Percentiles rank a stretch among this genome's conserved stretches.
Evolutionary conservation across 1,140 invertebrate species (phyloP).

Genomic region (Brachionus rotundiformis): DNA sequence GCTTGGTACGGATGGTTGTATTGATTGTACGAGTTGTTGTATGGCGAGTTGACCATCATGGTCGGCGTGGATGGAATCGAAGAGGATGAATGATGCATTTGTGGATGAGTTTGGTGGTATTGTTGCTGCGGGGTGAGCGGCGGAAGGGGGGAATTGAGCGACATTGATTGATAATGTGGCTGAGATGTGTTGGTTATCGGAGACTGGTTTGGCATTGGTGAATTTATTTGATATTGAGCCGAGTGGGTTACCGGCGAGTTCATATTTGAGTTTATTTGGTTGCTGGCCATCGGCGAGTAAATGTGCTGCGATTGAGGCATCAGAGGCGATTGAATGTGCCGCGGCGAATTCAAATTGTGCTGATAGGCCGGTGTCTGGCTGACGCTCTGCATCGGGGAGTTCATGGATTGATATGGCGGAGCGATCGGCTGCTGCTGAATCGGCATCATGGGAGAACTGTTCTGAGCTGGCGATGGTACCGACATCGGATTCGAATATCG

Average conservation of each 20-base stretch:
- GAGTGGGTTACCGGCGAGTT: conserved; percentile 13
- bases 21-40: conserved; percentile 39
- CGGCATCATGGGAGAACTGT: conserved; percentile 10
- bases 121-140: conserved; percentile 35
- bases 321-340: conserved; percentile 25
- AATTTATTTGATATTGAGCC: conserved; percentile 25
- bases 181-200: neutral
- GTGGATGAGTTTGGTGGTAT: neutral
- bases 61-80: conserved; percentile 13
- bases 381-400: conserved; percentile 8
- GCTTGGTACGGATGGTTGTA: conserved; percentile 15
- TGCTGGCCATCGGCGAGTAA: conserved; percentile 9
- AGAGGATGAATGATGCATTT: neutral
- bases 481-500: conserved; percentile 33
- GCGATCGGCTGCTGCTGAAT: neutral
- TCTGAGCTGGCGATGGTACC: conserved; percentile 13
- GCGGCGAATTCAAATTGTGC: neutral
- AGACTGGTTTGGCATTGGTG: conserved; percentile 29
- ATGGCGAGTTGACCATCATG: conserved; percentile 20
- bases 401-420: conserved; percentile 14
- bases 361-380: neutral
- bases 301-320: conserved; percentile 40
- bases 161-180: conserved; percentile 20
- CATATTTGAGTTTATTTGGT: conserved; percentile 29
- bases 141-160: conserved; percentile 1